These are phyloP conservation scores for Cydia amplana DNA, from an alignment of 1,140 invertebrate genomes.

Conservation along the genomic window DNA sequence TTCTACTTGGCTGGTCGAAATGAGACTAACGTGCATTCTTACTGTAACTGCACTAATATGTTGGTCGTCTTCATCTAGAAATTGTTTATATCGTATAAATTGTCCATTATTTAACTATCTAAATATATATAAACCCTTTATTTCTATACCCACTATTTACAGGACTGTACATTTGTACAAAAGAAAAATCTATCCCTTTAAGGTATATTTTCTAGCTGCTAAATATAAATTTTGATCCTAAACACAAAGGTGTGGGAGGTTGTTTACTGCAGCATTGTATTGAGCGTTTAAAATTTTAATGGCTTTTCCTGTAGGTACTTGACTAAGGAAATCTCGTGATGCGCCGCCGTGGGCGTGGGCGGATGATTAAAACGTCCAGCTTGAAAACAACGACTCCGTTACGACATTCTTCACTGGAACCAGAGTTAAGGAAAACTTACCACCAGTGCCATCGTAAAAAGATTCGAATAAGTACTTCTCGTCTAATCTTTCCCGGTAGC, in stretches of 20 bases:
- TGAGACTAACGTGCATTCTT: too few relatives aligned
- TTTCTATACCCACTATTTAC: too few relatives aligned
- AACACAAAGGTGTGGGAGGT: background rate
- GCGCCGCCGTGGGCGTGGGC: constrained; percentile 14
- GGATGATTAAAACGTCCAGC: constrained; percentile 27
- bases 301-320: constrained; percentile 26
- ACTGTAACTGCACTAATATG: too few relatives aligned
- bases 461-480: background rate
- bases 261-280: background rate
- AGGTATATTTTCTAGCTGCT: background rate
- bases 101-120: too few relatives aligned
- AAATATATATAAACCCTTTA: too few relatives aligned
- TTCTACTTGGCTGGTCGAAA: background rate
- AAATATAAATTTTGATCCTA: background rate
- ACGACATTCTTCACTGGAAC: constrained; percentile 26
- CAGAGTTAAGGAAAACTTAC: constrained; percentile 11
- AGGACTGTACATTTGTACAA: too few relatives aligned
- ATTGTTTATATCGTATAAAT: too few relatives aligned
- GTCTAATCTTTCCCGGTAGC: background rate
- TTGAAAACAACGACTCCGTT: constrained; percentile 28
- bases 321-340: constrained; percentile 26
- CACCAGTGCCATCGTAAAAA: background rate
- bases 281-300: constrained; percentile 26
- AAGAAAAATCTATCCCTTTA: background rate
- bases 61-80: too few relatives aligned